phyloP scores from a whole-genome alignment of 2,113 vertebrate genomes.

The Actinemys pallida region DNA sequence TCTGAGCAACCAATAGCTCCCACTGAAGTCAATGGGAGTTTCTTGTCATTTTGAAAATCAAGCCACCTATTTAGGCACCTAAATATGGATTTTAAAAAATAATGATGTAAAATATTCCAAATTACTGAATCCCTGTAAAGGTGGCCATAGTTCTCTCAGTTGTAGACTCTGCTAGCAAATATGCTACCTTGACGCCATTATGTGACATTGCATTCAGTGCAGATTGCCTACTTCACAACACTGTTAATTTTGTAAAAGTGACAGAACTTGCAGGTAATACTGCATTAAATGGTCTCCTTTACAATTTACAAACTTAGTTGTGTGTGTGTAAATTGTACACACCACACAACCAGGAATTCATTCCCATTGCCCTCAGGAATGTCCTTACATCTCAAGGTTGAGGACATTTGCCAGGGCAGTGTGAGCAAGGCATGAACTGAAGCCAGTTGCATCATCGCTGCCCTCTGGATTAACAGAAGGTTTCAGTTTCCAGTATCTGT shows the following conservation, averaged over 20 bases:
- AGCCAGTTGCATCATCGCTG: background rate
- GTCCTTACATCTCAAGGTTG: background rate
- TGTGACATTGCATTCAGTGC: background rate
- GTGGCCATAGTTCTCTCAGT: background rate
- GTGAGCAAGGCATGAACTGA: background rate
- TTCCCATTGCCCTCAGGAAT: background rate
- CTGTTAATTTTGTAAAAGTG: background rate
- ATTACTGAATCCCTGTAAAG: background rate
- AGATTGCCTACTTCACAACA: background rate
- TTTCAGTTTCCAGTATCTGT: constrained; percentile 4
- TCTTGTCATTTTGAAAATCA: background rate
- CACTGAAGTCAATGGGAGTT: background rate
- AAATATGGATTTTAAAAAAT: background rate
- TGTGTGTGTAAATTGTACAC: background rate
- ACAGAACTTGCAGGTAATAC: background rate
- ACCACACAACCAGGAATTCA: background rate
- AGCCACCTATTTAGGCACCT: background rate
- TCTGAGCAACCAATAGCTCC: background rate
- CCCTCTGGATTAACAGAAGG: constrained; percentile 10
- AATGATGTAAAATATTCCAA: background rate
- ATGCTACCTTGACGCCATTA: background rate
- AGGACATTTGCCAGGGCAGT: background rate
- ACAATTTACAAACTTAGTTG: background rate
- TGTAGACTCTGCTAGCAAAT: background rate
- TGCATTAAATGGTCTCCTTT: background rate